Conservation (phyloP, 1,140 invertebrate genomes). For the Chymomyza costata region DNA sequence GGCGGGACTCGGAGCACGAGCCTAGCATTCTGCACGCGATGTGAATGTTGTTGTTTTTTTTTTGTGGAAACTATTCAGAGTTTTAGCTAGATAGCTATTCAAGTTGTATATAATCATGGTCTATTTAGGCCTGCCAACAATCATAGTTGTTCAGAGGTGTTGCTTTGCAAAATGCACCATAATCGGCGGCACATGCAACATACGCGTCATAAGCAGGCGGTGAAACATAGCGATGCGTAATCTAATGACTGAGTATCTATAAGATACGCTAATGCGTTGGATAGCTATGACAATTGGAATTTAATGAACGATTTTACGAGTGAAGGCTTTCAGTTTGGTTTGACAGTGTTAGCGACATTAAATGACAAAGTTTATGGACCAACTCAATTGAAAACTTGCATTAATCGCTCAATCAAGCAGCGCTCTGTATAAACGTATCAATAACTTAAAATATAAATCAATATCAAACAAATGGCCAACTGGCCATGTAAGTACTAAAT, state of each 20-base stretch:
- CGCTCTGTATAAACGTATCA: slow-evolving; percentile 49
- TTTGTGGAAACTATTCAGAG: slow-evolving; percentile 24
- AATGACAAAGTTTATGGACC: slow-evolving; percentile 58
- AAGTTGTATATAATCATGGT: slow-evolving; percentile 36
- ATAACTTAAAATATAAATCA: slow-evolving; percentile 67
- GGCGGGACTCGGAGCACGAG: slow-evolving; percentile 41
- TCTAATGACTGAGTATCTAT: slow-evolving; percentile 8
- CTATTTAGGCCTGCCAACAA: slow-evolving; percentile 43
- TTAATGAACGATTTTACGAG: slow-evolving; percentile 1
- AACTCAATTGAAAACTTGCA: slow-evolving; percentile 12
- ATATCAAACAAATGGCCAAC: slow-evolving; percentile 63
- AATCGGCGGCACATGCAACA: slow-evolving; percentile 42
- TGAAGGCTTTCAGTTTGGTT: slow-evolving; percentile 53
- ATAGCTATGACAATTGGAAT: slow-evolving; percentile 7
- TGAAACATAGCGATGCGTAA: not conserved
- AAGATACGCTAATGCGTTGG: slow-evolving; percentile 12
- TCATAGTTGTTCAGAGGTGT: slow-evolving; percentile 54
- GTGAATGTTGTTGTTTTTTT: slow-evolving; percentile 31
- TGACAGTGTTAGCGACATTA: slow-evolving; percentile 13
- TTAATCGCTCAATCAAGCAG: slow-evolving; percentile 50
- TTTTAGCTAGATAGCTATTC: too few species aligned
- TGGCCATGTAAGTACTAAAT: slow-evolving; percentile 66
- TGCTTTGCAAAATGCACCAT: slow-evolving; percentile 52
- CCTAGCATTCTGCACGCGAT: slow-evolving; percentile 61
- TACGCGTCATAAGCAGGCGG: not conserved